phyloP scores from a whole-genome alignment of 2,113 vertebrate genomes.

The Parus major region DNA sequence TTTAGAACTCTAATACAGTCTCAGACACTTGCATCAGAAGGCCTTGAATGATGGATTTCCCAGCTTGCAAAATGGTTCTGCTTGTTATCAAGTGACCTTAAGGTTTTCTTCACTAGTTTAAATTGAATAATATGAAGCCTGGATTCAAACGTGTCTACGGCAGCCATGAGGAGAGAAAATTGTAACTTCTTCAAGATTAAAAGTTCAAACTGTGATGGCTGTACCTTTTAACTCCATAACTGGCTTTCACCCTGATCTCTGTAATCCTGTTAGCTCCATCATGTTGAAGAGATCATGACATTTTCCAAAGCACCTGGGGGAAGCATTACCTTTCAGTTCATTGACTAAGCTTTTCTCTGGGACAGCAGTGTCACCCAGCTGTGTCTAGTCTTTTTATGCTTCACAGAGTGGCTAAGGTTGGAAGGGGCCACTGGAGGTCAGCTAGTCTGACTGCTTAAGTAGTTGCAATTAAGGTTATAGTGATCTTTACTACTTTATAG shows the following conservation, averaged over 20 bases:
- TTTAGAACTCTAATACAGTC: neutral
- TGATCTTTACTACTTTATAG: constrained; percentile 10
- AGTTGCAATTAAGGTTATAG: constrained; percentile 43
- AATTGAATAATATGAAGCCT: constrained; percentile 42
- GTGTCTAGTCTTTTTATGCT: constrained; percentile 49
- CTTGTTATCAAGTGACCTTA: constrained; percentile 45
- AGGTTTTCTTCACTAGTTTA: constrained; percentile 51
- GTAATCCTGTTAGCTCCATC: constrained; percentile 61
- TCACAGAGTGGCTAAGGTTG: neutral
- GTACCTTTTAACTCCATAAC: constrained; percentile 62
- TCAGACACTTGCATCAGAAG: neutral
- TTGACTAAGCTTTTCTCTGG: constrained; percentile 40
- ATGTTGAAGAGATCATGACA: constrained; percentile 69
- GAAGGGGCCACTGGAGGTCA: neutral
- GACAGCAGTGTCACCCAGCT: constrained; percentile 26
- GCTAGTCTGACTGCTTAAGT: neutral
- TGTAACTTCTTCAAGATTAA: constrained; percentile 63
- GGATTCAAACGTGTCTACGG: neutral
- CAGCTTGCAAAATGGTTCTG: constrained; percentile 9
- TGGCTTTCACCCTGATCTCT: constrained; percentile 65
- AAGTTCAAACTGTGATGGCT: constrained; percentile 67
- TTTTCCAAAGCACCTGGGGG: constrained; percentile 57
- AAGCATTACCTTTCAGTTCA: constrained; percentile 62
- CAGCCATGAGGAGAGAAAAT: constrained; percentile 48
- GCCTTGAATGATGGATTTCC: neutral